phyloP scores from a whole-genome alignment of 1,140 invertebrate genomes.

The Drosophila azteca region DNA sequence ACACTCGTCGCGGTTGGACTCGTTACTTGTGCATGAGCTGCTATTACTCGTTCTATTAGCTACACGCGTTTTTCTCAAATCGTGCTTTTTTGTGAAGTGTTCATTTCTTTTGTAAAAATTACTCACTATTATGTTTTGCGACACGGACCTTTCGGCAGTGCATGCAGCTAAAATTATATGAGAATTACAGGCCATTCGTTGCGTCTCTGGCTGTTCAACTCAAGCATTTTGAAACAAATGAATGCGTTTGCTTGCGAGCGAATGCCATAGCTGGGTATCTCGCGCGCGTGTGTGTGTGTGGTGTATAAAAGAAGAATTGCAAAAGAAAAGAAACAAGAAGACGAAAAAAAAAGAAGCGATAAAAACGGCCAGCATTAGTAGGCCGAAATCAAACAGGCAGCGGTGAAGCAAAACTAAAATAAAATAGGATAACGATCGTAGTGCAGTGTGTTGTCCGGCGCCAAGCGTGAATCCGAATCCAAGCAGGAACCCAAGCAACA shows the following conservation, averaged over 20 bases:
- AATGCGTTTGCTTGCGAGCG: conserved; percentile 5
- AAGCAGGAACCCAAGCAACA: conserved; percentile 5
- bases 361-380: conserved; percentile 38
- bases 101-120: conserved; percentile 35
- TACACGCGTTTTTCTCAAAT: conserved; percentile 72
- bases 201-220: no score
- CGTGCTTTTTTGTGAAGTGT: conserved; percentile 70
- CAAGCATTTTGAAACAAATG: conserved; percentile 3
- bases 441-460: conserved; percentile 1
- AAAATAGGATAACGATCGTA: no score
- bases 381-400: conserved; percentile 21
- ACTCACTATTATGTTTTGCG: conserved; percentile 13
- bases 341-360: conserved; percentile 26
- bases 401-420: neutral
- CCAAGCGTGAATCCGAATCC: conserved; percentile 5
- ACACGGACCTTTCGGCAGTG: conserved; percentile 12
- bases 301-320: conserved; percentile 60
- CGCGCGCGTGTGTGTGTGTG: conserved; percentile 40
- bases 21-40: no score
- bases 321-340: conserved; percentile 61
- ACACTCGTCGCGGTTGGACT: no score
- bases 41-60: conserved; percentile 47
- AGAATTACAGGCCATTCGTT: no score
- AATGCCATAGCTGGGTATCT: conserved; percentile 29
- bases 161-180: neutral